Base-by-base conservation (phyloP, 2,797 vertebrate species). In the Cyprinodon diabolis region DNA sequence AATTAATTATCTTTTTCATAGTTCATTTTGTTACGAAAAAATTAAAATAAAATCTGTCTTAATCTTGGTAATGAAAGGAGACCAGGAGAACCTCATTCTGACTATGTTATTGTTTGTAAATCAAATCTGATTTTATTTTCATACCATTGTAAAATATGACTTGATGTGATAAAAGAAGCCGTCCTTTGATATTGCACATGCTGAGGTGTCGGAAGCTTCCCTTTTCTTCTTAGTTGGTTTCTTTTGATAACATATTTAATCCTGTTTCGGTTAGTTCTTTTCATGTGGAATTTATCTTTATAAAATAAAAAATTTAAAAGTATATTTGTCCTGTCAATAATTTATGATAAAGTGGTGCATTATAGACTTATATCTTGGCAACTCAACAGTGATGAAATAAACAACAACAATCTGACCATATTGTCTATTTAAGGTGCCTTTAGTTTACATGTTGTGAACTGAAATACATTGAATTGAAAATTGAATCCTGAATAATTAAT, bases 1-100 rank as follows among this genome's bases (percentile, higher is more conserved):
- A 88, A 85, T 71, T 30, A 70, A 79, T 82, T 63, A 62, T 3
- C 9, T 54, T 77, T 63, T 40, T 43, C 21, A n/a, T 6, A 11
- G 21, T 63, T 63, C 2, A 45, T 1, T 80, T 66, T 84, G 82
- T 81, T 83, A 82, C 80, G 82, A 66, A 83, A 79, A 82, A 63
- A 84, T 45, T 17, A 74, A 1, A 51, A 48, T 1, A 35, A 54
- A 0, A 37, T 69, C 51, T 37, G 66, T 14, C 68, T 72, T 75
- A 82, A 85, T 76, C 75, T 57, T 37, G 45, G 40, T 19, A n/a
- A 11, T 43, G 21, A n/a, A 65, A 65, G 45, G 10, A 40, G 62
- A 71, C 65, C 1, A n/a, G 66, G 67, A 54, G 70, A 78, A 43
- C 71, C 71, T 55, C 70, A 48, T 47, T 77, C 49, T 69, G 56